Conservation (phyloP, 1,140 invertebrate genomes). For the Zaprionus lachaisei region DNA sequence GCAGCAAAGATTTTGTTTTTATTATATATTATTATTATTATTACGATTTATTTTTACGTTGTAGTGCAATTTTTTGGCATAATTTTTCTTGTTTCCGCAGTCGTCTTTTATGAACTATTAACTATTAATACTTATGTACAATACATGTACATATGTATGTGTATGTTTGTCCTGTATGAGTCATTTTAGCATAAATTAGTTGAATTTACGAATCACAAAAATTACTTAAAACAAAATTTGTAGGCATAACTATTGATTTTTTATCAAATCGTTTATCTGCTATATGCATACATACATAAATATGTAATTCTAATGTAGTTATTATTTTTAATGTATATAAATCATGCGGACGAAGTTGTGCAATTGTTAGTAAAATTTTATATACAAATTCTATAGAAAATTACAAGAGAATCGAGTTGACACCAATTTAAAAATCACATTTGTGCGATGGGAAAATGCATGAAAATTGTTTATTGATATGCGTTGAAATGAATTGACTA, state of each 20-base stretch:
- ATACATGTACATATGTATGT: constrained; percentile 14
- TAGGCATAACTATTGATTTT: constrained; percentile 55
- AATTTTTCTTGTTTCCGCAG: constrained; percentile 46
- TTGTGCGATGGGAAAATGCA: constrained; percentile 44
- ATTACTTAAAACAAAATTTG: constrained; percentile 61
- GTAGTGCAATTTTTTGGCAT: constrained; percentile 75
- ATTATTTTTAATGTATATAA: constrained; percentile 63
- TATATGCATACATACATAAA: constrained; percentile 29
- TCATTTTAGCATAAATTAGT: constrained; percentile 77
- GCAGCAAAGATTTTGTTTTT: constrained; percentile 62
- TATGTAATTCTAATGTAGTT: constrained; percentile 54
- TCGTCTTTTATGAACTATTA: constrained; percentile 18
- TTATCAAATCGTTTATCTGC: constrained; percentile 40
- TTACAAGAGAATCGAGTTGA: constrained; percentile 39
- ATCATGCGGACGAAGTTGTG: constrained; percentile 71
- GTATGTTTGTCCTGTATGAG: constrained; percentile 44
- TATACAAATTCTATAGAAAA: constrained; percentile 58
- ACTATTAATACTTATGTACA: constrained; percentile 11
- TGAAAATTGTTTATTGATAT: constrained; percentile 47
- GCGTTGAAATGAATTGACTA: constrained; percentile 46
- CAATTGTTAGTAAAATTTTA: constrained; percentile 77
- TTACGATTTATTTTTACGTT: constrained; percentile 54
- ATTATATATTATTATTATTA: constrained; percentile 44
- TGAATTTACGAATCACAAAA: constrained; percentile 61
- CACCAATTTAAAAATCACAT: constrained; percentile 41